Evolutionary conservation across 2,797 vertebrate genomes (phyloP).

Genomic region (Parauchenoglanis punctatus): DNA sequence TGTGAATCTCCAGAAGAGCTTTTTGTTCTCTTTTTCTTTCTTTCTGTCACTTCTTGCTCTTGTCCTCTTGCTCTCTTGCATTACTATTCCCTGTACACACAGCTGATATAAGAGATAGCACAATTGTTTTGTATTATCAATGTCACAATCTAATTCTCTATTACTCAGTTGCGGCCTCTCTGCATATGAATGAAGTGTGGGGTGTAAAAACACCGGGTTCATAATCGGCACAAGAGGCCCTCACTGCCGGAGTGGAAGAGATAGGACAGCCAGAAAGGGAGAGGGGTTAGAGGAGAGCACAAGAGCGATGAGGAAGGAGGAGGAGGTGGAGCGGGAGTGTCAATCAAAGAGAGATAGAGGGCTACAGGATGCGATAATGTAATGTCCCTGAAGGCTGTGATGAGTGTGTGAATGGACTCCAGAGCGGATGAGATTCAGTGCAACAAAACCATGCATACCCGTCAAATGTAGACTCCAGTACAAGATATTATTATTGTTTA

Average conservation of each 20-base stretch:
- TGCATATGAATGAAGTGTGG: slow-evolving; percentile 53
- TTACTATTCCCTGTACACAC: slow-evolving; percentile 13
- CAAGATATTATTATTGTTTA: not conserved
- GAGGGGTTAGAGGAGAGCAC: slow-evolving; percentile 23
- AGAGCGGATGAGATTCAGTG: not conserved
- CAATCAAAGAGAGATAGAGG: slow-evolving; percentile 15
- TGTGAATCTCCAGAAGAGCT: not conserved
- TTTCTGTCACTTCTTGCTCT: not conserved
- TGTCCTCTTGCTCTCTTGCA: slow-evolving; percentile 6
- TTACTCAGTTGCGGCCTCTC: slow-evolving; percentile 45
- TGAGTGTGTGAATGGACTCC: slow-evolving; percentile 4
- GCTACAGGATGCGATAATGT: not conserved
- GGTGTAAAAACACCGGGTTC: slow-evolving; percentile 34
- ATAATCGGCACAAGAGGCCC: slow-evolving; percentile 34
- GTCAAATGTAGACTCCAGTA: not conserved
- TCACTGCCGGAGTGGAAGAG: slow-evolving; percentile 4
- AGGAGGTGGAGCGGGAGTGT: not conserved
- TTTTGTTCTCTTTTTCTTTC: not conserved
- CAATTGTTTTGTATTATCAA: slow-evolving; percentile 56
- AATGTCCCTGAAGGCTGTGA: slow-evolving; percentile 4
- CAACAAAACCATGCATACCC: not conserved
- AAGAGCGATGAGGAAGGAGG: not conserved
- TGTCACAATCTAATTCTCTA: slow-evolving; percentile 54
- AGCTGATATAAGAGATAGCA: slow-evolving; percentile 38
- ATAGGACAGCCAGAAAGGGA: not conserved